Evolutionary conservation across 2,888 invertebrate species (phyloP), one percentile per base, ranked within the genome.

Genomic region (Apeira syringaria): DNA sequence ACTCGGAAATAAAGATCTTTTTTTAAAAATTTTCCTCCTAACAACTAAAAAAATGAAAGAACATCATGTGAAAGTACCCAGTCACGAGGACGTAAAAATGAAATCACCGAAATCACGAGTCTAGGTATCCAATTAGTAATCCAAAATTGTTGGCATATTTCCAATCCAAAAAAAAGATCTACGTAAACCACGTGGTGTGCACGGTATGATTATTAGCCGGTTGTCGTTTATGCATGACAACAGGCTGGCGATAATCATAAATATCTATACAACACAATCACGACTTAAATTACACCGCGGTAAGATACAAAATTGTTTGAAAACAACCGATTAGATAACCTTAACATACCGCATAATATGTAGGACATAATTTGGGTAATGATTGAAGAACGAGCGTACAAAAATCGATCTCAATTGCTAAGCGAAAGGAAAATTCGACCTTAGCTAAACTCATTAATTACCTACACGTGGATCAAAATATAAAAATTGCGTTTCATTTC

Each of bases 111-210:
- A 34, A 68, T 68, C 81, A 80, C 78, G 77, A 80, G 54, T 61
- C 40, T 50, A 52, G 72, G 78, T 80, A 80, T 66, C 68, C 76
- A 77, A 76, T 69, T 52, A n/a, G n/a, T n/a, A 56, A 54, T 37
- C 45, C 37, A 45, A 47, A 47, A 26, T 50, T 54, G n/a, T 63
- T 84, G 82, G 82, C 82, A 59, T 17, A 39, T 50, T 51, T 72
- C 82, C 83, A 82, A 55, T 49, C 31, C 27, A 39, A 41, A 26
- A 26, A 22, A 43, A 41, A 32, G 33, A 24, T 2, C 7, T 20
- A 39, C 29, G 39, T 36, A 35, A n/a, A 43, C 40, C 55, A 59
- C 51, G 57, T 56, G 46, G 33, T 31, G 31, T 39, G 22, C 29
- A 39, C n/a, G n/a, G n/a, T 45, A 48, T 47, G 59, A 50, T 30